These are phyloP conservation scores for Xanthostigma xanthostigma DNA, from an alignment of 2,888 invertebrate genomes.

Conservation along the genomic window DNA sequence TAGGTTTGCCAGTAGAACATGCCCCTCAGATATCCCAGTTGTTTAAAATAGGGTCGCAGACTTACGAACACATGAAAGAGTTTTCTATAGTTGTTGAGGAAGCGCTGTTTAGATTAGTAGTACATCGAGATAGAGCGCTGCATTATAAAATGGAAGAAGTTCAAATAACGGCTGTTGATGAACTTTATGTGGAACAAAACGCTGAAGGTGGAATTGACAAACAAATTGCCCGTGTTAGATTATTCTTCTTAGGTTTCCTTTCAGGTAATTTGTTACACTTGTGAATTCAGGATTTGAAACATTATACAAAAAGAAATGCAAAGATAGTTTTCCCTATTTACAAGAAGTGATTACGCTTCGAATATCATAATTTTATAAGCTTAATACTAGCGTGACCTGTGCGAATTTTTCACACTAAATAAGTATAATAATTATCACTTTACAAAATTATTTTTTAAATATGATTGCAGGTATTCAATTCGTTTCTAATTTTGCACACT, in stretches of 20 bases:
- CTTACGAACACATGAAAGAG: slow-evolving; percentile 78
- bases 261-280: slow-evolving; percentile 42
- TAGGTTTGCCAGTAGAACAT: slow-evolving; percentile 88
- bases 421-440: too few relatives aligned
- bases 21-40: slow-evolving; percentile 93
- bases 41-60: slow-evolving; percentile 86
- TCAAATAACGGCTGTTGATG: slow-evolving; percentile 85
- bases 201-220: slow-evolving; percentile 67
- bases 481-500: too few relatives aligned
- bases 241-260: slow-evolving; percentile 93
- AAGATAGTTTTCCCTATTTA: too few relatives aligned
- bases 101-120: slow-evolving; percentile 69
- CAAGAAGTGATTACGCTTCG: too few relatives aligned
- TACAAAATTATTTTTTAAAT: too few relatives aligned
- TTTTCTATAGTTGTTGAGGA: slow-evolving; percentile 89
- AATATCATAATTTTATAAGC: too few relatives aligned
- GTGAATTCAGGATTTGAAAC: neutral
- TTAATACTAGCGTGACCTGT: too few relatives aligned
- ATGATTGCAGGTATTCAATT: too few relatives aligned
- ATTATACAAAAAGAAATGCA: neutral
- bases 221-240: slow-evolving; percentile 86
- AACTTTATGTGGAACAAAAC: slow-evolving; percentile 79
- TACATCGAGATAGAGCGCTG: slow-evolving; percentile 75
- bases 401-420: too few relatives aligned
- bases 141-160: slow-evolving; percentile 94